Evolutionary conservation across 2,797 vertebrate genomes (phyloP).

Genomic region (Mionectes olivaceus): DNA sequence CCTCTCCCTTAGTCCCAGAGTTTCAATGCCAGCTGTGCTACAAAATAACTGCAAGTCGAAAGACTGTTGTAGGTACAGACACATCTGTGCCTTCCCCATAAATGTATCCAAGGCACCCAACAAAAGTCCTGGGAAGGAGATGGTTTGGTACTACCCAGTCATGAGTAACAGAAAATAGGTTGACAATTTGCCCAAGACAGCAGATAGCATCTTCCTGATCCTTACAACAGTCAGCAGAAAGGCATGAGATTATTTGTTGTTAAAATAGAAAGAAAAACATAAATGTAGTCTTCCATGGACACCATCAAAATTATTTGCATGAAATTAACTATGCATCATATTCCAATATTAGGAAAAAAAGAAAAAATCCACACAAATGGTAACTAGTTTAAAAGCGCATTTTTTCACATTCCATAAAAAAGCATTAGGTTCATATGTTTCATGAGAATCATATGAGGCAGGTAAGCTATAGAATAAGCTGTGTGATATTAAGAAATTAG

Average conservation of each 20-base stretch:
- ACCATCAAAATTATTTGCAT: not conserved
- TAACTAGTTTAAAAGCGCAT: rapidly evolving
- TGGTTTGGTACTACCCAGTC: not conserved
- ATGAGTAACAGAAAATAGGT: not conserved
- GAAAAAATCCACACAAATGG: not conserved
- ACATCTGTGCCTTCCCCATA: rapidly evolving
- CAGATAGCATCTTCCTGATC: not conserved
- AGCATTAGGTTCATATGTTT: not conserved
- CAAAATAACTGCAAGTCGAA: not conserved
- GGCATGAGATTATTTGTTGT: not conserved
- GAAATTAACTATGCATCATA: not conserved
- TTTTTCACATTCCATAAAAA: not conserved
- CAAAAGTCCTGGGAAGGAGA: not conserved
- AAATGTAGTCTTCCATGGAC: not conserved
- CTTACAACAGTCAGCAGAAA: not conserved
- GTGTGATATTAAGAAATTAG: not conserved
- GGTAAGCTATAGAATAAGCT: not conserved
- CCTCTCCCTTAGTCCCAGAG: not conserved
- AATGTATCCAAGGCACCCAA: not conserved
- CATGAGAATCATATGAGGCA: not conserved
- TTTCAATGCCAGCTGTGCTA: not conserved
- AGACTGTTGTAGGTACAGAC: not conserved
- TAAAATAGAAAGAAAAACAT: not conserved
- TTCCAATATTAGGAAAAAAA: not conserved
- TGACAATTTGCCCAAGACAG: not conserved